Evolutionary conservation across 1,140 invertebrate species (phyloP).

Genomic region (Arctopsyche grandis): DNA sequence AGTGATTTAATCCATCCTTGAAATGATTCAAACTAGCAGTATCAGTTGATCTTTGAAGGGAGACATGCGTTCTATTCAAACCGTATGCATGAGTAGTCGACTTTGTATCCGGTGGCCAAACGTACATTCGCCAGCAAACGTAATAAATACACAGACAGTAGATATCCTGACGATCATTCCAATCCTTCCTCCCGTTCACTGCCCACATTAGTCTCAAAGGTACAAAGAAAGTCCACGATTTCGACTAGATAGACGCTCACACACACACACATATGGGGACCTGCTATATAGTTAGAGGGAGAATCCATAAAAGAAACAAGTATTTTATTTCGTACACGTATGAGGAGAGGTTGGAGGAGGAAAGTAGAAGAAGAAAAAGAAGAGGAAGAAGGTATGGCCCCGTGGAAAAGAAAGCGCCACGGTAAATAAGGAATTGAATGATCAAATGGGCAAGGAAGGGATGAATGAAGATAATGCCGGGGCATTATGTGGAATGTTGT

Average conservation of each 20-base stretch:
- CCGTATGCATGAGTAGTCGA: slow-evolving; percentile 12
- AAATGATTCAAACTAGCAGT: no score
- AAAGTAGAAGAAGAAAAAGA: not conserved
- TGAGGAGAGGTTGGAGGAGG: slow-evolving; percentile 9
- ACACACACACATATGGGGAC: not conserved
- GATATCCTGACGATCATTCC: not conserved
- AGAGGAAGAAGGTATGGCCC: not conserved
- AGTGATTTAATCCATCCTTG: no score
- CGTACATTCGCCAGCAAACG: slow-evolving; percentile 30
- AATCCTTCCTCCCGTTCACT: slow-evolving; percentile 15
- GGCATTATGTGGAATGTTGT: slow-evolving; percentile 51
- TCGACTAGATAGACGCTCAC: not conserved
- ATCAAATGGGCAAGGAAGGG: slow-evolving; percentile 52
- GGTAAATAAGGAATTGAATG: slow-evolving; percentile 54
- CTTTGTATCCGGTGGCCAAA: slow-evolving; percentile 4
- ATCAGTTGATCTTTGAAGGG: not conserved
- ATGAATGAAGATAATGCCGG: slow-evolving; percentile 52
- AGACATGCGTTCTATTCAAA: slow-evolving; percentile 13
- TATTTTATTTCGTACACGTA: slow-evolving; percentile 55
- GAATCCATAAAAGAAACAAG: slow-evolving; percentile 47
- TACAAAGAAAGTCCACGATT: slow-evolving; percentile 18
- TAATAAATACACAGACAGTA: slow-evolving; percentile 16
- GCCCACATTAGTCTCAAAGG: slow-evolving; percentile 13
- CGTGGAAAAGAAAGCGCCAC: slow-evolving; percentile 34
- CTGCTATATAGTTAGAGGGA: not conserved